Evolutionary conservation across 2,113 vertebrate genomes (phyloP), one percentile per base, ranked within the genome.

Genomic region (Bufo bufo): DNA sequence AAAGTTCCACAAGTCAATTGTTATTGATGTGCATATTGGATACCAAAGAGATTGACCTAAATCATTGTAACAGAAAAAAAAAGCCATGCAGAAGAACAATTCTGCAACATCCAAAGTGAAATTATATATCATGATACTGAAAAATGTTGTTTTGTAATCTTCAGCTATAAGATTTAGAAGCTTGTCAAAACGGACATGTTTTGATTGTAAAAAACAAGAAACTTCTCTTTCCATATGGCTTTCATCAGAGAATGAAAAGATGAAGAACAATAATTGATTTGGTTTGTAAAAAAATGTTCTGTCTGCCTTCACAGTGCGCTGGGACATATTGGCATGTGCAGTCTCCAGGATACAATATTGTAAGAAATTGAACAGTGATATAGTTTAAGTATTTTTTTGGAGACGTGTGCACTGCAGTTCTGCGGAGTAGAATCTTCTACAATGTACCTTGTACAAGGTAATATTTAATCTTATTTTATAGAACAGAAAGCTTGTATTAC

Each of bases 211-310:
- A 69, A 71, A 69, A 84, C 71, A 49, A 84, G 81, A 65, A 63
- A 23, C 63, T 50, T 84, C 47, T 84, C 8, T 52, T 66, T 84
- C 82, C 82, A 84, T 69, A 84, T 84, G 82, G 82, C 82, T 84
- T 47, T 71, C 82, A 84, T 84, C 61, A 84, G 63, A 71, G 47
- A 52, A 71, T 66, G 82, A 71, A 66, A 84, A 52, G 47, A 69
- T 71, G 45, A 71, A 71, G 49, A 54, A 84, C 65, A 69, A 66
- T 71, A 69, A 69, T 66, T 71, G 63, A 50, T 82, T 82, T 65
- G 81, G 59, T 61, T 7, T 82, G 33, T 65, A 83, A 69, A 49
- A 80, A 80, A 80, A 71, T 54, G 50, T 84, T 66, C 82, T 66
- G 17, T 54, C 82, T 84, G 61, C 47, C 33, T 71, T 54, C 61